Conservation (phyloP, 2,888 invertebrate genomes). For the Leptinotarsa tumamoca region DNA sequence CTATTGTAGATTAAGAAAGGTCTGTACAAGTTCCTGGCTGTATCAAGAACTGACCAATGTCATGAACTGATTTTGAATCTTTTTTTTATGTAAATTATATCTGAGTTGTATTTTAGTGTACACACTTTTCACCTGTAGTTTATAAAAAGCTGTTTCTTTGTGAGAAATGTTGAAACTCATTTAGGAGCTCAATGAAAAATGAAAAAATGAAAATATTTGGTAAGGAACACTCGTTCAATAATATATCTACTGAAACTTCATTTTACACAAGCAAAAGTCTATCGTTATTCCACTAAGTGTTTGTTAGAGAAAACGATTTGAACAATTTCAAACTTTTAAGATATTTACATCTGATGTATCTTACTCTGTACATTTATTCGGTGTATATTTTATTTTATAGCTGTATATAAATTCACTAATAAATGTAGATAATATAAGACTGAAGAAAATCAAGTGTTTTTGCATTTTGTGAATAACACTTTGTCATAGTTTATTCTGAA, state of each 20-base stretch:
- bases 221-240: background rate
- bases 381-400: background rate
- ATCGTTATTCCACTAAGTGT: background rate
- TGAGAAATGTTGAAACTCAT: no score
- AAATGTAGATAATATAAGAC: conserved; percentile 14
- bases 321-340: conserved; percentile 10
- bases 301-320: conserved; percentile 6
- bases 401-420: conserved; percentile 1
- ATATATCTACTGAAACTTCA: background rate
- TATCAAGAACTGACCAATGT: no score
- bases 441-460: conserved; percentile 13
- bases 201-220: no score
- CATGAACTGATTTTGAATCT: no score
- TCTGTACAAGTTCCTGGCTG: no score
- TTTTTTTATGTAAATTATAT: no score
- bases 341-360: background rate
- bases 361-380: conserved; percentile 3
- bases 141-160: no score
- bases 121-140: no score
- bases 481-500: background rate
- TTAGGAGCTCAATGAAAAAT: no score
- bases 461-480: conserved; percentile 14
- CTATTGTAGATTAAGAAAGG: no score
- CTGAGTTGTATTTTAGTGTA: no score
- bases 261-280: background rate